phyloP scores from a whole-genome alignment of 2,888 invertebrate species.

The Zygogramma bicolorata region DNA sequence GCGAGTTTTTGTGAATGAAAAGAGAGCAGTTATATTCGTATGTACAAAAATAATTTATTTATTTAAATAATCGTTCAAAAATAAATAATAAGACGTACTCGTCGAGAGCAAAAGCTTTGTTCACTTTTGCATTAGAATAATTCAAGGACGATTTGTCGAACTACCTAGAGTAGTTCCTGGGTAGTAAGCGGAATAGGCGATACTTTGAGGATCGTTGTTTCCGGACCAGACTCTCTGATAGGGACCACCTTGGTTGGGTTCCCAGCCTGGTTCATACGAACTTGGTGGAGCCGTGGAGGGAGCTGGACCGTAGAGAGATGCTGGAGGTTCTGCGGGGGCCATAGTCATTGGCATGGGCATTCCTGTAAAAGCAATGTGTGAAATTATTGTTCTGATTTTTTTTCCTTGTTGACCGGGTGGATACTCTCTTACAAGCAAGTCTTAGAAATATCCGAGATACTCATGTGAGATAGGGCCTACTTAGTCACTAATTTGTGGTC shows the following conservation, averaged over 20 bases:
- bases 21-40: too few species aligned
- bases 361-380: constrained; percentile 36
- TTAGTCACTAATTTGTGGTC: too few species aligned
- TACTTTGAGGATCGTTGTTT: constrained; percentile 69
- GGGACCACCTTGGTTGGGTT: constrained; percentile 79
- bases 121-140: too few species aligned
- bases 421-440: too few species aligned
- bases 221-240: constrained; percentile 80
- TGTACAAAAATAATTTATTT: too few species aligned
- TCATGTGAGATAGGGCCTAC: too few species aligned
- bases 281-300: constrained; percentile 73
- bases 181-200: constrained; percentile 80
- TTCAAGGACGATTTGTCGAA: constrained; percentile 64
- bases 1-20: too few species aligned
- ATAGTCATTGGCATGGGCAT: constrained; percentile 73
- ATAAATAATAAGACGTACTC: too few species aligned
- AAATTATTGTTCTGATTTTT: not conserved
- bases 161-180: constrained; percentile 74
- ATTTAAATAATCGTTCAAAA: too few species aligned
- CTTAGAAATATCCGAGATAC: too few species aligned
- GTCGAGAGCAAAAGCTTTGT: too few species aligned
- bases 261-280: constrained; percentile 81
- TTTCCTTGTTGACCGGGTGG: too few species aligned
- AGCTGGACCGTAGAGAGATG: constrained; percentile 78
- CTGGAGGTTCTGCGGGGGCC: constrained; percentile 70